phyloP scores from a whole-genome alignment of 2,888 invertebrate species.

The Pediacus dermestoides region DNA sequence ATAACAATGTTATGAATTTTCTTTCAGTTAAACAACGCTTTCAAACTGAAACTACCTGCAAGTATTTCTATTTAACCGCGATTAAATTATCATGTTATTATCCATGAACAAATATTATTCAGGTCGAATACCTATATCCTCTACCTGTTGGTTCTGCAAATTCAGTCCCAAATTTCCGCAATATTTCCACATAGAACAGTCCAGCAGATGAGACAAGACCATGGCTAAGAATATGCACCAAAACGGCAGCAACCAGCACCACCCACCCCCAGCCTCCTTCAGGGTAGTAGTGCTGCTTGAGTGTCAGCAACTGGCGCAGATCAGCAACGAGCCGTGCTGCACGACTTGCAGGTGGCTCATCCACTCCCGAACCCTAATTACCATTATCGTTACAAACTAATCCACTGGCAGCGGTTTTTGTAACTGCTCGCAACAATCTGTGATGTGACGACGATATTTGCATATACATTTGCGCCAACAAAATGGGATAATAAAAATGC shows the following conservation, averaged over 20 bases:
- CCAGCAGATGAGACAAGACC: slow-evolving; percentile 69
- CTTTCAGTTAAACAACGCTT: no score
- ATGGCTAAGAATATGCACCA: slow-evolving; percentile 71
- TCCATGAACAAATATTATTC: no score
- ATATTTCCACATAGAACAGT: slow-evolving; percentile 48
- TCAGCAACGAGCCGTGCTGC: slow-evolving; percentile 54
- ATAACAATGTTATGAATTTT: no score
- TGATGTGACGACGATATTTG: no score
- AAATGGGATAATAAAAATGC: no score
- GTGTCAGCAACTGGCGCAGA: slow-evolving; percentile 59
- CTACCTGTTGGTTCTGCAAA: slow-evolving; percentile 64
- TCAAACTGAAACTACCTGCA: no score
- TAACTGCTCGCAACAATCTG: neutral
- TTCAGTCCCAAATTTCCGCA: slow-evolving; percentile 54
- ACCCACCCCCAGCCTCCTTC: slow-evolving; percentile 90
- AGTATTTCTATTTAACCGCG: no score
- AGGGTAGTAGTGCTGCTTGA: slow-evolving; percentile 80
- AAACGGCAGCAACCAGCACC: slow-evolving; percentile 66
- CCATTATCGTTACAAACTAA: no score
- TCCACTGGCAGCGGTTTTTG: neutral
- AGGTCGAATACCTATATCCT: no score
- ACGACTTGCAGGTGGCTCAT: slow-evolving; percentile 54
- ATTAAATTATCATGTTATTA: no score
- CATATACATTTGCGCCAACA: no score
- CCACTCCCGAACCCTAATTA: slow-evolving; percentile 40